Base-by-base conservation (phyloP, 2,797 vertebrate genomes). In the Aquila chrysaetos region DNA sequence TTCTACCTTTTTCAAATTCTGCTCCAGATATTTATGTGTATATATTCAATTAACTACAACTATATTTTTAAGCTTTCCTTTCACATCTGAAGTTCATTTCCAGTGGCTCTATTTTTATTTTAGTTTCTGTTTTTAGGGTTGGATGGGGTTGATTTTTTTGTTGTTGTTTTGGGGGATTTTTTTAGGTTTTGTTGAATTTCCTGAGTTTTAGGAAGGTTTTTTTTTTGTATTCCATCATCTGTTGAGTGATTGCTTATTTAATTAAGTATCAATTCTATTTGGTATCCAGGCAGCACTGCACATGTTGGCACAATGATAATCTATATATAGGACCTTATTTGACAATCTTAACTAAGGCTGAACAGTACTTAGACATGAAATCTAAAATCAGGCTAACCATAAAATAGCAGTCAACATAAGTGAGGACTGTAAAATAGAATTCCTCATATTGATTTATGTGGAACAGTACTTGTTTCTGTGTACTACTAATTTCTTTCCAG, bases 91-190 rank as follows among this genome's bases (percentile, higher is more conserved):
- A 85, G 6, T 53, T 73, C 2, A 65, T 82, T 88, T 93, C 44
- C 28, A 75, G 28, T 57, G 48, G 12, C 7, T 44, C 3, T 85
- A 28, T 46, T 73, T 63, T 76, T 49, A 56, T 74, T 78, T 82
- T 69, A 49, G 2, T 27, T 91, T 79, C 37, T n/a, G 4, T 2
- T 57, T 43, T 56, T 65, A 30, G 1, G 1, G 3, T 49, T 53
- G 10, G 10, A 35, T 39, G 12, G 1, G 17, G 15, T 4, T 31
- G 6, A 0, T 8, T 2, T 44, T 75, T 44, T n/a, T 60, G 6
- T 12, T 49, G 7, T 5, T 82, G 4, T 30, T 89, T 54, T 3
- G 3, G 24, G 22, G 4, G 5, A 33, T 37, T 73, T 31, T 59
- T 80, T 76, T 43, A 22, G 6, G 13, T 73, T 82, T 88, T n/a